Conservation (phyloP, 2,113 vertebrate genomes). For the Ciconia stormi region DNA sequence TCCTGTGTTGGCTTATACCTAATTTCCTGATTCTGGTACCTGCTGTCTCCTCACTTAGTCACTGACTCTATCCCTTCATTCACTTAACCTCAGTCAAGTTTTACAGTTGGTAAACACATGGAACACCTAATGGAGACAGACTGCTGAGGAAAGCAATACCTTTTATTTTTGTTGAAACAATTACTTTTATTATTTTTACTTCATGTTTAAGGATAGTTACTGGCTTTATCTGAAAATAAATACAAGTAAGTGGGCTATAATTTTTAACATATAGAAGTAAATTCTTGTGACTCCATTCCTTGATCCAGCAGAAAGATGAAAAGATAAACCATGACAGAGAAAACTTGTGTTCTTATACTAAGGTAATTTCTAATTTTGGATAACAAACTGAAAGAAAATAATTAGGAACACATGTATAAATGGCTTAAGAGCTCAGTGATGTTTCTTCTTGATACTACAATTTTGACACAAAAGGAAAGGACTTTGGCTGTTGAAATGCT, state of each 20-base stretch:
- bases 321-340: not conserved
- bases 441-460: not conserved
- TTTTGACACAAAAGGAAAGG: not conserved
- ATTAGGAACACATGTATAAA: not conserved
- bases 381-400: not conserved
- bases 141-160: not conserved
- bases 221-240: not conserved
- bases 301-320: not conserved
- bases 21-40: not conserved
- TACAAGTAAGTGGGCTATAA: not conserved
- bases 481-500: not conserved
- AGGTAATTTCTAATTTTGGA: not conserved
- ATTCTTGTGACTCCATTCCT: not conserved
- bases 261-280: not conserved
- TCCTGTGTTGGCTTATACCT: not conserved
- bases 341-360: not conserved
- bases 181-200: not conserved
- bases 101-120: not conserved
- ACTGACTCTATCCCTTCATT: not conserved
- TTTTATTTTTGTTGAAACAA: not conserved
- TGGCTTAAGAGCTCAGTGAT: not conserved
- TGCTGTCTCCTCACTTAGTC: not conserved
- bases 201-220: not conserved
- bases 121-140: not conserved
- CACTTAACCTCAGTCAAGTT: not conserved